Percentiles rank a stretch among this genome's conserved stretches.
Conservation (phyloP, 2,888 invertebrate species). For the Clivina fossor region DNA sequence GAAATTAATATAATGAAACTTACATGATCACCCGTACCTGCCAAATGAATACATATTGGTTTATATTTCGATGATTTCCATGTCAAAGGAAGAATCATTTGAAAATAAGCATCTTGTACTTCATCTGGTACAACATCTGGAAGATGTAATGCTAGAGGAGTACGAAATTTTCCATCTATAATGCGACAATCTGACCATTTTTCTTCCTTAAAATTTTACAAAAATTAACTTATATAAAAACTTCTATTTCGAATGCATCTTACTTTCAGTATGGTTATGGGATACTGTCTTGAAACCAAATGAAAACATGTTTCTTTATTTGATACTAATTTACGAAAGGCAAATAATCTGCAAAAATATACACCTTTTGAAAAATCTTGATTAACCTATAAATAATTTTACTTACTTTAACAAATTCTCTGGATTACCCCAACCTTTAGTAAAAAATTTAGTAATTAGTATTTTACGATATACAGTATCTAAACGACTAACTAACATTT, state of each 20-base stretch:
- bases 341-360: conserved; percentile 75
- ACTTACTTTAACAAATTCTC: conserved; percentile 78
- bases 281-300: conserved; percentile 79
- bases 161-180: conserved; percentile 84
- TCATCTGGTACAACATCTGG: conserved; percentile 87
- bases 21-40: conserved; percentile 98
- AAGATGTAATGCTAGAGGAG: conserved; percentile 79
- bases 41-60: conserved; percentile 91
- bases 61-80: conserved; percentile 72
- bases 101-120: conserved; percentile 81
- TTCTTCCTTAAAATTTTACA: conserved; percentile 63
- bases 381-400: neutral
- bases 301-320: conserved; percentile 80
- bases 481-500: conserved; percentile 55
- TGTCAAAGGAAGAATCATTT: conserved; percentile 76
- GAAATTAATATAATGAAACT: too few species aligned
- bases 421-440: conserved; percentile 95
- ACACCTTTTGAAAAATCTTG: conserved; percentile 17
- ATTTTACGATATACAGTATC: conserved; percentile 85
- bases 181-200: conserved; percentile 70
- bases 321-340: conserved; percentile 85
- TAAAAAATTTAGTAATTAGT: conserved; percentile 87
- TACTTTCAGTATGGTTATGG: conserved; percentile 85
- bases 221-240: conserved; percentile 1
- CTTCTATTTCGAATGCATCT: conserved; percentile 36